A percentile compares a stretch with the other conserved stretches of the same genome.
Conservation (phyloP, 2,888 invertebrate genomes). For the Pocota personata region DNA sequence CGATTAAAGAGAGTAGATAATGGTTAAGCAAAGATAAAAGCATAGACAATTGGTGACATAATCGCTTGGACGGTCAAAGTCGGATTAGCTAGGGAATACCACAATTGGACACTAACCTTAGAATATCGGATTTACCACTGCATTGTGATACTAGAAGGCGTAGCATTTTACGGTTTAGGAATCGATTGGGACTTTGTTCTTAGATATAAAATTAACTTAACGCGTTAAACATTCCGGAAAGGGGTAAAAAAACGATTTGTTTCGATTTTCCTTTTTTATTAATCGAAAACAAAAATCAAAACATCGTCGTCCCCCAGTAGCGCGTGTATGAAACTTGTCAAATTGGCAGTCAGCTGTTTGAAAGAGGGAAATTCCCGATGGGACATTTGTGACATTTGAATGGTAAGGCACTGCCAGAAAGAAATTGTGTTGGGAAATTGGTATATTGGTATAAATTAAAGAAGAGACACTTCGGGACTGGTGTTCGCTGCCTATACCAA, state of each 20-base stretch:
- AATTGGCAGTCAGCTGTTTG: conserved; percentile 50
- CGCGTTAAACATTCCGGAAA: conserved; percentile 51
- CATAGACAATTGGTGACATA: conserved; percentile 76
- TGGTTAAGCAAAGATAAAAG: conserved; percentile 35
- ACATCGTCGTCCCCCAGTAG: conserved; percentile 29
- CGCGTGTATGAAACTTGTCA: conserved; percentile 54
- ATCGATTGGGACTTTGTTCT: conserved; percentile 21
- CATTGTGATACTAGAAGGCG: conserved; percentile 78
- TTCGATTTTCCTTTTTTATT: conserved; percentile 28
- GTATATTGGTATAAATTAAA: no score
- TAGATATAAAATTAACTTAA: conserved; percentile 11
- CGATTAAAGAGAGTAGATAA: conserved; percentile 74
- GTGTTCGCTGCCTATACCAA: no score
- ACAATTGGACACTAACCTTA: conserved; percentile 76
- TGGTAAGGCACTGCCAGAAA: conserved; percentile 8
- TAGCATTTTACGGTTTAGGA: conserved; percentile 75
- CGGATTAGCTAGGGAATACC: conserved; percentile 36
- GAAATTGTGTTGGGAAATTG: background rate
- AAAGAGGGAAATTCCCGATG: background rate
- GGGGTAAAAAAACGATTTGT: conserved; percentile 1
- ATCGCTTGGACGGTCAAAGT: conserved; percentile 63
- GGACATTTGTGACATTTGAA: background rate
- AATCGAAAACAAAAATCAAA: conserved; percentile 53
- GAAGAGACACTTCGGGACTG: no score
- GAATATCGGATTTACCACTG: conserved; percentile 76